Evolutionary conservation across 2,888 invertebrate species (phyloP).

Genomic region (Lasioglossum morio): DNA sequence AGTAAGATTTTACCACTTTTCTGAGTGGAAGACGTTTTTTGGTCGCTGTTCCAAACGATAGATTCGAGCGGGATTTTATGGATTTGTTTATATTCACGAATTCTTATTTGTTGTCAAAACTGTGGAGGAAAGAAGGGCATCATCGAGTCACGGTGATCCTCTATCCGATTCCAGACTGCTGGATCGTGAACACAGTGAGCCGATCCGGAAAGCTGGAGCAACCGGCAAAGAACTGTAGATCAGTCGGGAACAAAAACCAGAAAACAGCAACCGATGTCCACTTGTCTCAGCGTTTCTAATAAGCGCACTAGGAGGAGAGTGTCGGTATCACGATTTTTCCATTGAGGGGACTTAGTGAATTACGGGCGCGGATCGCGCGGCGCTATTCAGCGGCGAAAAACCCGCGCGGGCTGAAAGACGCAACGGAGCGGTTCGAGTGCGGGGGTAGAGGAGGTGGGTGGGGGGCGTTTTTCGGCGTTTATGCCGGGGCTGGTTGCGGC

Average conservation of each 20-base stretch:
- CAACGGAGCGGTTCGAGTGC: conserved; percentile 36
- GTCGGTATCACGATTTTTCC: neutral
- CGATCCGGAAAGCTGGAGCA: neutral
- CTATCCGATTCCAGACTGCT: neutral
- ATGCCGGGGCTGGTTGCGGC: conserved; percentile 41
- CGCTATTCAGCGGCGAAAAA: conserved; percentile 20
- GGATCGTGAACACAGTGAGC: neutral
- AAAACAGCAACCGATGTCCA: neutral
- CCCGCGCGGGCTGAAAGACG: conserved; percentile 45
- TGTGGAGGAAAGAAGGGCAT: too few relatives aligned
- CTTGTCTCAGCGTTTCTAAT: neutral
- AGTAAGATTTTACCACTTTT: too few relatives aligned
- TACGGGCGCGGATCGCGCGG: conserved; percentile 15
- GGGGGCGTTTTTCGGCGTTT: conserved; percentile 56
- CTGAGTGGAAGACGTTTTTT: neutral
- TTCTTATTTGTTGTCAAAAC: too few relatives aligned
- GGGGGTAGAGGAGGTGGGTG: neutral
- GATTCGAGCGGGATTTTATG: too few relatives aligned
- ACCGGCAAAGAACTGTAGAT: neutral
- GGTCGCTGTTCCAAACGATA: neutral
- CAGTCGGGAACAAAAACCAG: neutral
- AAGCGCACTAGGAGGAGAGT: neutral
- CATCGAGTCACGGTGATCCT: neutral
- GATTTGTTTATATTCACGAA: too few relatives aligned
- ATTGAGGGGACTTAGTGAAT: conserved; percentile 27